Conservation (phyloP, 2,797 vertebrate genomes). For the Sebastes kiyomatsui region DNA sequence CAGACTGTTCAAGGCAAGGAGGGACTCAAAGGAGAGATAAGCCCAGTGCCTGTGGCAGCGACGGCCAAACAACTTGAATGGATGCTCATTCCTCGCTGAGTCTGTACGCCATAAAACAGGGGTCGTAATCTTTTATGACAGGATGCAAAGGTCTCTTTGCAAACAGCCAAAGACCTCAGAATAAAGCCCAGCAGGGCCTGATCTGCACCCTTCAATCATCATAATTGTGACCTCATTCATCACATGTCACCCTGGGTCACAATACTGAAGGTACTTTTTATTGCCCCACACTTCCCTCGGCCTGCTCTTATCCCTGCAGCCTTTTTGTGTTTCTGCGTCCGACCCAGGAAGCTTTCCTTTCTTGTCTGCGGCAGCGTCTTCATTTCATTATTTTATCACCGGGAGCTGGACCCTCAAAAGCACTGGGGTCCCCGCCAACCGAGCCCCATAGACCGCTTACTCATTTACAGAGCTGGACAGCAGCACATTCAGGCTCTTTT, state of each 20-base stretch:
- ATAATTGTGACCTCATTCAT: slow-evolving; percentile 90
- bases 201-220: slow-evolving; percentile 88
- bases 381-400: slow-evolving; percentile 87
- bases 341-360: slow-evolving; percentile 86
- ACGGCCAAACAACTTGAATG: slow-evolving; percentile 89
- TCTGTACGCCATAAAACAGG: slow-evolving; percentile 90
- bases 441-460: slow-evolving; percentile 78
- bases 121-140: slow-evolving; percentile 99
- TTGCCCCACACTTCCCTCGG: slow-evolving; percentile 86
- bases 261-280: slow-evolving; percentile 90
- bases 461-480: slow-evolving; percentile 84
- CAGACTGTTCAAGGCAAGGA: slow-evolving; percentile 82
- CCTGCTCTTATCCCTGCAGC: slow-evolving; percentile 82
- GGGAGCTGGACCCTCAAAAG: slow-evolving; percentile 77
- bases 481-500: slow-evolving; percentile 74
- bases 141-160: slow-evolving; percentile 92
- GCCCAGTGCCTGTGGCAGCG: slow-evolving; percentile 85
- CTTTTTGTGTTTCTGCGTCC: slow-evolving; percentile 86
- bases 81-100: slow-evolving; percentile 87
- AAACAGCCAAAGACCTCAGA: slow-evolving; percentile 91
- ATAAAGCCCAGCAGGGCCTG: slow-evolving; percentile 93
- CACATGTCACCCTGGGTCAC: slow-evolving; percentile 87
- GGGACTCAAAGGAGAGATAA: slow-evolving; percentile 86
- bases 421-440: slow-evolving; percentile 69
- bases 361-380: slow-evolving; percentile 81